phyloP scores from a whole-genome alignment of 2,113 vertebrate genomes.

The Nycticryphes semicollaris region DNA sequence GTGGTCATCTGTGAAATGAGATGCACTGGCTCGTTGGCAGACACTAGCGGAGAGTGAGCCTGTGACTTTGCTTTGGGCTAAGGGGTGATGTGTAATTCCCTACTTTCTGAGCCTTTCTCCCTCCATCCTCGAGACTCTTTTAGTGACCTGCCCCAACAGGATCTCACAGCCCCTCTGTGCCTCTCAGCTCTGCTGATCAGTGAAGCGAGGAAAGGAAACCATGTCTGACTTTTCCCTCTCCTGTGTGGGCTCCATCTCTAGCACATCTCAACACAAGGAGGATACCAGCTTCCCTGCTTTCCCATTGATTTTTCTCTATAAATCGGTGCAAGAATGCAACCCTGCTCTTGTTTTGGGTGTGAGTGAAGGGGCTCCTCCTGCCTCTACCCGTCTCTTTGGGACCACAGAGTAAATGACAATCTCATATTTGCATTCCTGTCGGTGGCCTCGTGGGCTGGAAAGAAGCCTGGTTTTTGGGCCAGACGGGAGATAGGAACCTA shows the following conservation, averaged over 20 bases:
- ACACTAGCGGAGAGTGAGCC: neutral
- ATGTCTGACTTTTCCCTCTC: neutral
- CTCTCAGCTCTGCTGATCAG: neutral
- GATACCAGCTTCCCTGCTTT: neutral
- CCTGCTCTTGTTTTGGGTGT: neutral
- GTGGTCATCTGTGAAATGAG: neutral
- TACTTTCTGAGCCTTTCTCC: neutral
- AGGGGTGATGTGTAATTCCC: neutral
- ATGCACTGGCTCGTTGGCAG: neutral
- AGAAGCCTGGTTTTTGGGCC: neutral
- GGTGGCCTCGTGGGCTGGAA: neutral
- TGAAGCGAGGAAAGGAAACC: neutral
- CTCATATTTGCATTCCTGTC: neutral
- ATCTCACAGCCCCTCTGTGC: neutral
- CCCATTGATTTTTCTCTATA: rapidly evolving
- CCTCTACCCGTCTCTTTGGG: neutral
- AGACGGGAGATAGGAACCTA: neutral
- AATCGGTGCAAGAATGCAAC: neutral
- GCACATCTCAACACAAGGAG: neutral
- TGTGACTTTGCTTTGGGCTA: neutral
- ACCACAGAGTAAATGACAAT: neutral
- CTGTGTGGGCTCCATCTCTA: neutral
- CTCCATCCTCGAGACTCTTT: neutral
- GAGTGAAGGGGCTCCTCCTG: neutral
- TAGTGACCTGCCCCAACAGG: neutral